These are phyloP conservation scores for Acleris laterana DNA, from an alignment of 2,888 invertebrate species.

Conservation along the genomic window DNA sequence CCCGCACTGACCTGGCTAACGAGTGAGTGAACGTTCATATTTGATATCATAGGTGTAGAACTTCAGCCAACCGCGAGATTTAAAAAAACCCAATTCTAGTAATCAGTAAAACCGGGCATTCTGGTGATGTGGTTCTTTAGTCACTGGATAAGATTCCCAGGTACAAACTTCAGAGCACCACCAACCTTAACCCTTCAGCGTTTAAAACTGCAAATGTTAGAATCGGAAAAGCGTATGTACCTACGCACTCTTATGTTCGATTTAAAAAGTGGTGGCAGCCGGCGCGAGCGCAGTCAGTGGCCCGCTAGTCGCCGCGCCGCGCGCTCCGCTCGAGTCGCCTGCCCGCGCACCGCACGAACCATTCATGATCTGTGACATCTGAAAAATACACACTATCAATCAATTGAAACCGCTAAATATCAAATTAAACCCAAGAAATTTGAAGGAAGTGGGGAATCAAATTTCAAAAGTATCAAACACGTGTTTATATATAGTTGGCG, in stretches of 20 bases:
- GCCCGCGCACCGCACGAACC: slow-evolving; percentile 60
- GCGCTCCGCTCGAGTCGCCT: slow-evolving; percentile 70
- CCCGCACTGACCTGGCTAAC: too few relatives aligned
- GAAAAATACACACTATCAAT: slow-evolving; percentile 23
- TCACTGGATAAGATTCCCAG: too few relatives aligned
- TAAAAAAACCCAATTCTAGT: too few relatives aligned
- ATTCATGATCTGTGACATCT: slow-evolving; percentile 47
- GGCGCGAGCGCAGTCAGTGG: slow-evolving; percentile 75
- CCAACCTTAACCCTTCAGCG: slow-evolving; percentile 19
- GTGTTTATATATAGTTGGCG: slow-evolving; percentile 76
- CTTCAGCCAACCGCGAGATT: too few relatives aligned
- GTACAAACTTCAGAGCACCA: background rate
- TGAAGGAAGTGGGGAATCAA: slow-evolving; percentile 46
- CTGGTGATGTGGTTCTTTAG: too few relatives aligned
- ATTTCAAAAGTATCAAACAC: slow-evolving; percentile 65
- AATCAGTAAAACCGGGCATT: too few relatives aligned
- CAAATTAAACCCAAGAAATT: slow-evolving; percentile 34
- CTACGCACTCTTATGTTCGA: slow-evolving; percentile 53
- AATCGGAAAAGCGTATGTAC: slow-evolving; percentile 65
- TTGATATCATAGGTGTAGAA: too few relatives aligned
- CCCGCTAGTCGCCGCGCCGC: slow-evolving; percentile 75
- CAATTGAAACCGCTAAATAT: slow-evolving; percentile 29
- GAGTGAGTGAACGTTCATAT: too few relatives aligned
- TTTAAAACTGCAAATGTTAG: slow-evolving; percentile 39
- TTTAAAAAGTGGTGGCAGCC: slow-evolving; percentile 63